These are phyloP conservation scores for Acestrorhynchus altus DNA, from an alignment of 2,797 vertebrate species.

Conservation along the genomic window DNA sequence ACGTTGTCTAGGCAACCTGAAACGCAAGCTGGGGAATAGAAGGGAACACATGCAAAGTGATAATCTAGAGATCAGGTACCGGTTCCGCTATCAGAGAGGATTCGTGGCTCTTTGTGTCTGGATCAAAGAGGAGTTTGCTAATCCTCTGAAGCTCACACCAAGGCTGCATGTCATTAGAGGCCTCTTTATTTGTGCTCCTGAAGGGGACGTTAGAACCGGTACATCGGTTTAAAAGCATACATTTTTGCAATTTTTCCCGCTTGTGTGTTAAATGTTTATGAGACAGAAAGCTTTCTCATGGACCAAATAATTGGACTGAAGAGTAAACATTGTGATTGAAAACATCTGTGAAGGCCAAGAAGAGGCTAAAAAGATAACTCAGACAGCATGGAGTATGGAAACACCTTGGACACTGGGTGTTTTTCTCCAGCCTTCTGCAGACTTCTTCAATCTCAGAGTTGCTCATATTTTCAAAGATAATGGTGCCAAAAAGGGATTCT, in stretches of 20 bases:
- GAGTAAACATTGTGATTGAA: conserved; percentile 27
- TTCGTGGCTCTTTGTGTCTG: conserved; percentile 10
- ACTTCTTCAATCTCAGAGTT: neutral
- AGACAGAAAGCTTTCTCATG: conserved; percentile 29
- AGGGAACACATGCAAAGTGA: conserved; percentile 29
- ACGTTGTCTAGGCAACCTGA: conserved; percentile 51
- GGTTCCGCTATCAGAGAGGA: conserved; percentile 3
- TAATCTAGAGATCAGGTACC: conserved; percentile 11
- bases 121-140: conserved; percentile 20
- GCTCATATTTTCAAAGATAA: no score
- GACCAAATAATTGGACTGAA: conserved; percentile 32
- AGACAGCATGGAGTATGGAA: neutral
- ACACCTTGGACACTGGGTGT: conserved; percentile 11
- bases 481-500: no score
- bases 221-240: conserved; percentile 21
- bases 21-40: conserved; percentile 33
- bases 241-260: neutral
- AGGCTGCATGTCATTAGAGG: conserved; percentile 6
- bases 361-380: neutral
- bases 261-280: conserved; percentile 16
- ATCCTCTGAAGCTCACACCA: conserved; percentile 10
- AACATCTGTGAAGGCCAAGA: conserved; percentile 2
- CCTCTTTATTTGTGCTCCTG: neutral
- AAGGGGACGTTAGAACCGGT: conserved; percentile 7
- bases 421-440: conserved; percentile 12